A percentile compares a stretch with the other conserved stretches of the same genome.
These are phyloP conservation scores for Caenorhabditis uteleia DNA, from an alignment of 2,888 invertebrate species.

Conservation along the genomic window DNA sequence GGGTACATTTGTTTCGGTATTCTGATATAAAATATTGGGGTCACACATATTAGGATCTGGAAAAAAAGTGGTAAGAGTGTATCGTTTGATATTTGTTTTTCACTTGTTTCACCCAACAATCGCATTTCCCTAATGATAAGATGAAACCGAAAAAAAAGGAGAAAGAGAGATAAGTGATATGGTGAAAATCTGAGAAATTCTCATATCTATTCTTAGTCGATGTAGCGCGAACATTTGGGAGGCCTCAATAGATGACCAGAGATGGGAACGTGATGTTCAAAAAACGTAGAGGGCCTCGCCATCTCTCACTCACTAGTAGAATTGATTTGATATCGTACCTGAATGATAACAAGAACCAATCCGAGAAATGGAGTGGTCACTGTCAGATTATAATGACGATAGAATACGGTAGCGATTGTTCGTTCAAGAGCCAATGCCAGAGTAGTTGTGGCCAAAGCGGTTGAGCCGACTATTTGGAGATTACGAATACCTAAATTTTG, in stretches of 20 bases:
- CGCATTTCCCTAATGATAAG: too few species aligned
- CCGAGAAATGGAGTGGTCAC: slow-evolving; percentile 27
- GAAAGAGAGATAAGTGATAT: neutral
- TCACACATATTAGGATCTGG: slow-evolving; percentile 17
- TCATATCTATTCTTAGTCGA: too few species aligned
- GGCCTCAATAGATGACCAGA: too few species aligned
- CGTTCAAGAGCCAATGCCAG: slow-evolving; percentile 24
- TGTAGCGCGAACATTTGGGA: too few species aligned
- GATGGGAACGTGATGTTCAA: too few species aligned
- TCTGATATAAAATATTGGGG: slow-evolving; percentile 23
- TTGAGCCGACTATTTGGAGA: slow-evolving; percentile 26
- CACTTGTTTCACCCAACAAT: neutral
- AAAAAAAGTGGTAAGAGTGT: slow-evolving; percentile 1
- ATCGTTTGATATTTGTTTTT: neutral
- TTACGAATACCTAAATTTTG: slow-evolving; percentile 26
- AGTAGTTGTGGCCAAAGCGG: slow-evolving; percentile 16
- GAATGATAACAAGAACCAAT: slow-evolving; percentile 26
- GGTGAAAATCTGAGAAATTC: too few species aligned
- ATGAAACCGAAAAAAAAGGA: slow-evolving; percentile 5
- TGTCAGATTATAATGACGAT: slow-evolving; percentile 25
- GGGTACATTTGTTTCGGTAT: slow-evolving; percentile 37
- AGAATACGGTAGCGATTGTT: slow-evolving; percentile 36
- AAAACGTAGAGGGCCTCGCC: too few species aligned
- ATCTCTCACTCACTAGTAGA: neutral
- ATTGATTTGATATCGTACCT: slow-evolving; percentile 27